Evolutionary conservation across 2,797 vertebrate genomes (phyloP), one percentile per base, ranked within the genome.

Genomic region (Danio aesculapii): DNA sequence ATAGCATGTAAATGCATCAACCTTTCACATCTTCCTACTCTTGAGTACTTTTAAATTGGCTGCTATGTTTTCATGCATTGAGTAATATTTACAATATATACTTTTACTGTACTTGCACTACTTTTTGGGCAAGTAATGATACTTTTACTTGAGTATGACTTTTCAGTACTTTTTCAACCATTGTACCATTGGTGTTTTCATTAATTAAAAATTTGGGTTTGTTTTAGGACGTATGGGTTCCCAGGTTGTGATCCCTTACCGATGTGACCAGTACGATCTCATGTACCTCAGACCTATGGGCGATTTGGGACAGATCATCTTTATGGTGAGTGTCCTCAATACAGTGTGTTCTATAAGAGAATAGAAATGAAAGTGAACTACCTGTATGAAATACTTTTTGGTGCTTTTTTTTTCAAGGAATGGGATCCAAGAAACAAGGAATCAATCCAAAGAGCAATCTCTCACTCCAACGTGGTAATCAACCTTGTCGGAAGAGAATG

Each of bases 271-370:
- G 69, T 99, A 99, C 86, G 96, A 99, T 82, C 2, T 93, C 73
- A 98, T 97, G 95, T 90, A 98, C 81, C 90, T 99, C 55, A 94
- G 90, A 80, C 97, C 95, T 0, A 98, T 99, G 98, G 98, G 96
- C 0, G 98, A 99, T 90, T 94, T 99, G 47, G 98, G 98, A 21
- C 98, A 99, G 87, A 91, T 99, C 69, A 81, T 96, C 79, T 99
- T 99, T 84, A 74, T 97, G 93, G 98, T 99, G 91, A 93, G 79
- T 49, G 21, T 3, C 16, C 8, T 9, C 9, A 3, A 10, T n/a
- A 16, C 6, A 3, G n/a, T 57, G 19, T 52, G 5, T 69, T 47
- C 41, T 41, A 6, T 61, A 4, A 16, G 17, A 12, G 17, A 47
- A n/a, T 21, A 43, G 46, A 21, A 67, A 55, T 14, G 12, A 44